Conservation (phyloP, 2,113 vertebrate genomes). For the Heloderma charlesbogerti region DNA sequence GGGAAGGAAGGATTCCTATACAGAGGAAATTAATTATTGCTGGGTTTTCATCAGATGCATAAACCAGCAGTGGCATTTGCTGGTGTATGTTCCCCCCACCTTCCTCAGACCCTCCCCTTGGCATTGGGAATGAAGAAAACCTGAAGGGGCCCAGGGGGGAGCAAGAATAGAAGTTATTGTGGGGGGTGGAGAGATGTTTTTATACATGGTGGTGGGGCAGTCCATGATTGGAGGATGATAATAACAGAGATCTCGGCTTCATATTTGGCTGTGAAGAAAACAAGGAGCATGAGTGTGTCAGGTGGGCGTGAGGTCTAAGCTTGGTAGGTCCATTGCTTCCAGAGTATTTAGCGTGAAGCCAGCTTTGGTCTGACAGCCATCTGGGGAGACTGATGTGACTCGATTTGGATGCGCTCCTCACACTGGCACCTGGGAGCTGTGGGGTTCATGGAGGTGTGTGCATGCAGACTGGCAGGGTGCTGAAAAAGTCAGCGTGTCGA, state of each 20-base stretch:
- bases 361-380: conserved; percentile 9
- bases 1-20: conserved; percentile 16
- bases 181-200: not conserved
- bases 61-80: not conserved
- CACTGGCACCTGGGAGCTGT: conserved; percentile 5
- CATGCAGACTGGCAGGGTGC: not conserved
- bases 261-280: not conserved
- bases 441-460: conserved; percentile 15
- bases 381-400: not conserved
- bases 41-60: not conserved
- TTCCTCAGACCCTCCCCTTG: not conserved
- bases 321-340: not conserved
- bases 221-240: not conserved
- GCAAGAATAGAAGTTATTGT: not conserved
- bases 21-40: not conserved
- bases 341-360: not conserved
- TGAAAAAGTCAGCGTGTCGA: not conserved
- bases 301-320: conserved; percentile 10
- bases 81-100: not conserved
- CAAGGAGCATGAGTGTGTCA: not conserved
- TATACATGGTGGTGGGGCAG: not conserved
- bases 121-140: not conserved
- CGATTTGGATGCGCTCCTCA: not conserved
- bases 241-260: not conserved
- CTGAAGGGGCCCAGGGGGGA: not conserved